A percentile compares a stretch with the other conserved stretches of the same genome.
phyloP scores from a whole-genome alignment of 2,113 vertebrate genomes.

The Petaurus breviceps region DNA sequence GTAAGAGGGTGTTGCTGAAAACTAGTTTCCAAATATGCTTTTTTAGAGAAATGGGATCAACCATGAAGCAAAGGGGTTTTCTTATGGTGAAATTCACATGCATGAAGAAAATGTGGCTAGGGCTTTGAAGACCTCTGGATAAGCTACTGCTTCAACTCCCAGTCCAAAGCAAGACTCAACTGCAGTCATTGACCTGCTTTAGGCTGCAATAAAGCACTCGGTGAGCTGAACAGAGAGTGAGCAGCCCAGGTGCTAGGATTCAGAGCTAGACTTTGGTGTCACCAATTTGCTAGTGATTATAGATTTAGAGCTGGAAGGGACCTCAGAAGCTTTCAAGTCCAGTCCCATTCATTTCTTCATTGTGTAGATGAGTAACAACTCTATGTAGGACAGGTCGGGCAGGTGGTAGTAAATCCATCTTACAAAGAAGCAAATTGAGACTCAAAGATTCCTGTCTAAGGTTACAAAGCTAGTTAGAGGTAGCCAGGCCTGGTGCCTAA shows the following conservation, averaged over 20 bases:
- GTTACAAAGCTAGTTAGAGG: neutral
- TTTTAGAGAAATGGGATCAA: constrained; percentile 6
- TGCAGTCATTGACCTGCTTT: neutral
- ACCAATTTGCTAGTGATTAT: neutral
- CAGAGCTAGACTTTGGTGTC: neutral
- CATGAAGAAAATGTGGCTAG: neutral
- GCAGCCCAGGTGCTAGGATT: neutral
- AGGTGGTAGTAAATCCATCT: neutral
- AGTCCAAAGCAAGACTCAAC: neutral
- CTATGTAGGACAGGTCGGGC: neutral
- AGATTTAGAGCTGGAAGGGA: neutral
- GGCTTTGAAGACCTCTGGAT: neutral
- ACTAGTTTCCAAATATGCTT: neutral
- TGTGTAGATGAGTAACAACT: neutral
- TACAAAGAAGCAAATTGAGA: neutral
- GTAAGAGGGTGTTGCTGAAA: neutral
- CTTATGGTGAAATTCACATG: neutral
- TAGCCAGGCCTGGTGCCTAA: neutral
- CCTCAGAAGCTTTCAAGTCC: neutral
- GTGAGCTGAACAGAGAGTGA: neutral
- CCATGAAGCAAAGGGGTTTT: neutral
- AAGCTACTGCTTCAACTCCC: neutral
- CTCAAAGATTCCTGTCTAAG: neutral
- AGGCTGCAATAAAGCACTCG: neutral
- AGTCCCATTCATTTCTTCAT: neutral